A percentile compares a stretch with the other conserved stretches of the same genome.
Conservation (phyloP, 2,113 vertebrate species). For the Chionis minor region DNA sequence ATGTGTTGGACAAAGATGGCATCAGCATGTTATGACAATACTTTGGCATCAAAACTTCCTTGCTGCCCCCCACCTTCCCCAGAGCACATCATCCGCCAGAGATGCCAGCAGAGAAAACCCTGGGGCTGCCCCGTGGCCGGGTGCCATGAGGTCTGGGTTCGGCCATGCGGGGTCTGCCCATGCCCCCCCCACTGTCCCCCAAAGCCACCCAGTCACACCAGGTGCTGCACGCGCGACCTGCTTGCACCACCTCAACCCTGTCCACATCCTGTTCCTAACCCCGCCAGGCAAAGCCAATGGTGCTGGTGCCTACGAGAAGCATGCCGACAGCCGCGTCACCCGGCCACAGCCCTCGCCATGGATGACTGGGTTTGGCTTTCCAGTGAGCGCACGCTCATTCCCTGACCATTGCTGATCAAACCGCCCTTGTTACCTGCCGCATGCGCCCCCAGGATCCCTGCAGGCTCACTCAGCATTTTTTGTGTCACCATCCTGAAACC, state of each 20-base stretch:
- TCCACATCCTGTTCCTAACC: background rate
- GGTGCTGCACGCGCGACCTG: accelerated
- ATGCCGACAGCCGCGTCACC: accelerated
- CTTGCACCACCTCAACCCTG: background rate
- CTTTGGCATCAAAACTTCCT: background rate
- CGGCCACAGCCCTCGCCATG: accelerated
- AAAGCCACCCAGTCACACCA: background rate
- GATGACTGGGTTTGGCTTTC: background rate
- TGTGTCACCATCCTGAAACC: background rate
- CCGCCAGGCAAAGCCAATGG: background rate
- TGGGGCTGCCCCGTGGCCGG: background rate
- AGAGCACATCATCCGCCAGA: background rate
- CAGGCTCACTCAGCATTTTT: background rate
- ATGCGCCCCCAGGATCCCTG: background rate
- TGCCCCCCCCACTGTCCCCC: background rate
- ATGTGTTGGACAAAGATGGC: background rate
- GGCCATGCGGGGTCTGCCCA: background rate
- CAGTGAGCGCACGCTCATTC: accelerated
- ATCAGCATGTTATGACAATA: background rate
- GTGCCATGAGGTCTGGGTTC: background rate
- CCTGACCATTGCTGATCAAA: accelerated
- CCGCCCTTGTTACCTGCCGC: accelerated
- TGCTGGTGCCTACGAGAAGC: background rate
- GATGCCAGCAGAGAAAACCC: background rate
- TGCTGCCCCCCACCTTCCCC: background rate